Percentiles rank a stretch among this genome's conserved stretches.
These are phyloP conservation scores for Eremophila alpestris DNA, from an alignment of 2,797 vertebrate genomes.

Conservation along the genomic window DNA sequence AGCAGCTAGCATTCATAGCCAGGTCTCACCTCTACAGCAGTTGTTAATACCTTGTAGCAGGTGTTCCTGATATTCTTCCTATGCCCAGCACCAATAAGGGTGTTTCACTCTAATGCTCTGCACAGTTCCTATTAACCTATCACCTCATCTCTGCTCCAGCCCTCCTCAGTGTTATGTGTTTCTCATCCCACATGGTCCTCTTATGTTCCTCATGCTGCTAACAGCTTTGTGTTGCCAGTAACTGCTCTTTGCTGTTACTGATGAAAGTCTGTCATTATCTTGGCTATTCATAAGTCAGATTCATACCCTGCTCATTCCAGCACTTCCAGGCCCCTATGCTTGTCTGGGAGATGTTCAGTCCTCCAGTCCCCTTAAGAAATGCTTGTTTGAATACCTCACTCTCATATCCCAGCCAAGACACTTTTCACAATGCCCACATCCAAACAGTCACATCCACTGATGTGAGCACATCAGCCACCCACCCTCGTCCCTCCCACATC, in stretches of 20 bases:
- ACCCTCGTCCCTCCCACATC: background rate
- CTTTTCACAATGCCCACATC: background rate
- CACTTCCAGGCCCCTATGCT: background rate
- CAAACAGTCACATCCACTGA: background rate
- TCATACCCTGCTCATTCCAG: background rate
- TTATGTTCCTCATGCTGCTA: background rate
- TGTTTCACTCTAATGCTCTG: background rate
- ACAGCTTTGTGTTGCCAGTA: conserved; percentile 21
- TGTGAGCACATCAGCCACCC: background rate
- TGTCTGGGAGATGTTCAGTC: background rate
- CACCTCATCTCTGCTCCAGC: background rate
- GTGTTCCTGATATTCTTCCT: background rate
- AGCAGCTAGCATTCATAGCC: background rate
- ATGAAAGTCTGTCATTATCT: conserved; percentile 2
- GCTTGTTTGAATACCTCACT: background rate
- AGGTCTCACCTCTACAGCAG: background rate
- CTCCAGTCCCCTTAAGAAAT: background rate
- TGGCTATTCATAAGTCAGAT: conserved; percentile 17
- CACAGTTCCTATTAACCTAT: background rate
- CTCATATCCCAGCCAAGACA: background rate
- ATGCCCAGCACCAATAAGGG: background rate
- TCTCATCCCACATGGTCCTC: background rate
- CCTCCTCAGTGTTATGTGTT: background rate
- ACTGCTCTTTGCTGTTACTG: conserved; percentile 33
- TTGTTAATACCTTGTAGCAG: background rate